Percentiles rank a stretch among this genome's conserved stretches.
Conservation (phyloP, 2,888 invertebrate genomes). For the Athalia circularis region DNA sequence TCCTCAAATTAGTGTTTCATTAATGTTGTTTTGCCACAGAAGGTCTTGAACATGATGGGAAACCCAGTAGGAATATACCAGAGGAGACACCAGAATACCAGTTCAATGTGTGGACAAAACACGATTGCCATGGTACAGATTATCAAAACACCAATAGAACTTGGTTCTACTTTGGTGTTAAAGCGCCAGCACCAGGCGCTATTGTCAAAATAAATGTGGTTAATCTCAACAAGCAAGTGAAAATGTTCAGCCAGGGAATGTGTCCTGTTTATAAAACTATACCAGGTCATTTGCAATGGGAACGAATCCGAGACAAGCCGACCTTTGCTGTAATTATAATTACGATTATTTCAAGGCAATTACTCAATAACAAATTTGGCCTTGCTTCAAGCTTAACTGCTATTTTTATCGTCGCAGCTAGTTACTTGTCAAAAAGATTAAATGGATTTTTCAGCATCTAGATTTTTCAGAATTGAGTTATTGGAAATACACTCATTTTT, state of each 20-base stretch:
- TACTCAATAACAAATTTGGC: no score
- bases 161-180: constrained; percentile 94
- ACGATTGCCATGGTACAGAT: constrained; percentile 91
- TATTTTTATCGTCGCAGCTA: no score
- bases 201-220: constrained; percentile 88
- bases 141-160: constrained; percentile 93
- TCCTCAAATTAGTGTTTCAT: constrained; percentile 4
- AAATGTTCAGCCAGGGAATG: constrained; percentile 95
- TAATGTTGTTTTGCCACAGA: neutral
- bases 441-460: no score
- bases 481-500: no score
- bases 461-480: no score
- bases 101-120: constrained; percentile 93
- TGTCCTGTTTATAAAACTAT: constrained; percentile 86
- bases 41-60: constrained; percentile 58
- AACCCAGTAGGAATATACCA: constrained; percentile 55
- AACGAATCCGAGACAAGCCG: constrained; percentile 87
- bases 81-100: constrained; percentile 83
- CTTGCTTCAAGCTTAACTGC: no score
- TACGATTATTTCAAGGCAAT: no score
- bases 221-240: constrained; percentile 92
- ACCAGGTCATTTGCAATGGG: constrained; percentile 89
- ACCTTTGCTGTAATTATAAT: constrained; percentile 80
- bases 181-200: constrained; percentile 76
- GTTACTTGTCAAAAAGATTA: no score